Base-by-base conservation (phyloP, 2,113 vertebrate genomes). In the Helogale parvula region DNA sequence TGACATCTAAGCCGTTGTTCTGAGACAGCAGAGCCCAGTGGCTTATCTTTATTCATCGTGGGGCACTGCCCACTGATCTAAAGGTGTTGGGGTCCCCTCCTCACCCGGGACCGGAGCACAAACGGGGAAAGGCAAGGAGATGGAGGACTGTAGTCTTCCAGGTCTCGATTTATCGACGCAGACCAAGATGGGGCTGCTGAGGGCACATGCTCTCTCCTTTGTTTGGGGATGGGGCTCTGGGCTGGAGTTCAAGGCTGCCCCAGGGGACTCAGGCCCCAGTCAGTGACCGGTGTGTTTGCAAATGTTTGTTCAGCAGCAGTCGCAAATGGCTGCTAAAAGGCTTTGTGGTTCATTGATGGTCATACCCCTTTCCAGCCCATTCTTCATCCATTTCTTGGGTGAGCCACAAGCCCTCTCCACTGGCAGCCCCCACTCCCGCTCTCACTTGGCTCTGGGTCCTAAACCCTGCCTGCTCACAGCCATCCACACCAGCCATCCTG, bases 251-350 rank as follows among this genome's bases (percentile, higher is more conserved):
- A 84, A 94, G 96, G 97, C 97, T 96, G 98, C 98, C 98, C 98
- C 98, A 33, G 66, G 98, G 92, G 98, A 95, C 97, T 94, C 93
- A 72, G 84, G 97, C 90, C 94, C 96, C 97, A 3, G 92, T 76
- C 63, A 0, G 97, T 97, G 98, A 98, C 98, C 96, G 96, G 98
- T 97, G 97, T 97, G 98, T 98, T 98, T 84, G 16, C 98, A 98
- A 96, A 98, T 98, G 98, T 99, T 99, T 98, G 98, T 94, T 99
- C 98, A 99, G 98, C 98, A 98, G 98, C 98, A 94, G 90, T 98
- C n/a, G 82, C 98, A 98, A 98, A 99, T 99, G 99, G 98, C 98
- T 76, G 96, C 98, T 99, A 99, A 99, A 99, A 99, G 99, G 98
- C 98, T 99, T 98, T 99, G 99, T 99, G 99, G 99, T 99, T 99